phyloP scores from a whole-genome alignment of 1,140 invertebrate species.

The Tachypleus tridentatus region DNA sequence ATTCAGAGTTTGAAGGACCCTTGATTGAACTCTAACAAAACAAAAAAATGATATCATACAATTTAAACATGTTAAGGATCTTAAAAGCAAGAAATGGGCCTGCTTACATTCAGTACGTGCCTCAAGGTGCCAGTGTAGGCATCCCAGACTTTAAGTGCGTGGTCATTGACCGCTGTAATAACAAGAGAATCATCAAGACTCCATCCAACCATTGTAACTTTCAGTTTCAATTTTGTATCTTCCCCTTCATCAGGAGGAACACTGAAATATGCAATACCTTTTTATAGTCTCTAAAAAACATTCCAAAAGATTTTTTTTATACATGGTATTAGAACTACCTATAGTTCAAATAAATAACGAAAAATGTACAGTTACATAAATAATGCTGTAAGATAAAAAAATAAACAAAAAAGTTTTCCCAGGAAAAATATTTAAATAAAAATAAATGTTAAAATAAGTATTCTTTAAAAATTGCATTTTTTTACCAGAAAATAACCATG shows the following conservation, averaged over 20 bases:
- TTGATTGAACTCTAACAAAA: neutral
- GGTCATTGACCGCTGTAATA: slow-evolving; percentile 78
- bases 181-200: slow-evolving; percentile 73
- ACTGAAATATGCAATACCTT: slow-evolving; percentile 1
- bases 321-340: no score
- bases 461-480: no score
- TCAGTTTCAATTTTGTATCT: slow-evolving; percentile 50
- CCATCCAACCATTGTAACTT: slow-evolving; percentile 96
- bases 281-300: no score
- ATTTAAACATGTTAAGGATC: slow-evolving; percentile 1
- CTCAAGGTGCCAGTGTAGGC: slow-evolving; percentile 36
- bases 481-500: no score
- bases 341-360: no score
- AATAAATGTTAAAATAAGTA: no score
- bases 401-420: no score
- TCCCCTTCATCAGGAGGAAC: slow-evolving; percentile 37
- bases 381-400: no score
- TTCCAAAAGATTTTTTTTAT: no score
- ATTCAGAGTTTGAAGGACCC: no score
- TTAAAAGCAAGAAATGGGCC: slow-evolving; percentile 1
- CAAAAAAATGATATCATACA: slow-evolving; percentile 1
- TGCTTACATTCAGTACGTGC: slow-evolving; percentile 32
- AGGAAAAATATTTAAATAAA: no score
- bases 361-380: no score
- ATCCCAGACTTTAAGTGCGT: slow-evolving; percentile 81